phyloP scores from a whole-genome alignment of 2,797 vertebrate species.

The Pseudotriccus pelzelni region DNA sequence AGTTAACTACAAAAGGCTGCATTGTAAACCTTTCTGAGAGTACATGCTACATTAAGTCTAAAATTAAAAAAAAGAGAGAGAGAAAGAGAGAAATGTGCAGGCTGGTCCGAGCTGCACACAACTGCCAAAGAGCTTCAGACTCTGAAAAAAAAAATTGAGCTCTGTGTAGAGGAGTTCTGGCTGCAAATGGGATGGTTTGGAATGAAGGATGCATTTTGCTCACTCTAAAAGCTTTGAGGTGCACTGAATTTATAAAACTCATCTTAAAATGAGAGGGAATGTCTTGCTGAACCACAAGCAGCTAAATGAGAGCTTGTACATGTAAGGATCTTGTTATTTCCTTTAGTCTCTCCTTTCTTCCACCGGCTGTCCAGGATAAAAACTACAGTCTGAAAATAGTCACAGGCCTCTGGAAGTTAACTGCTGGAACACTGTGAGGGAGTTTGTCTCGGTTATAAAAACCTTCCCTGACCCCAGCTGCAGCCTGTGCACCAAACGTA shows the following conservation, averaged over 20 bases:
- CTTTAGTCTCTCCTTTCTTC: not conserved
- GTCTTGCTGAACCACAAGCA: not conserved
- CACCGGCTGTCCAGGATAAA: not conserved
- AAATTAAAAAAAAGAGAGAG: not conserved
- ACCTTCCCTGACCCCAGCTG: not conserved
- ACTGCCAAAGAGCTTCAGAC: slow-evolving; percentile 27
- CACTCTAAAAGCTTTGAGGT: not conserved
- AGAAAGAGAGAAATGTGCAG: not conserved
- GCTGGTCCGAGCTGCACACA: not conserved
- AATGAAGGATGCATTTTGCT: not conserved
- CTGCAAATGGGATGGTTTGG: not conserved
- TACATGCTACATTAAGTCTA: slow-evolving; percentile 56
- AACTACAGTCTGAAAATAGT: not conserved
- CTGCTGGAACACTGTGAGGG: not conserved
- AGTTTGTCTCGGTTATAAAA: not conserved
- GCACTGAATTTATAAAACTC: not conserved
- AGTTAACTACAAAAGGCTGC: slow-evolving; percentile 64
- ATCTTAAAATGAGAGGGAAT: not conserved
- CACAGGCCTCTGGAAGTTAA: not conserved
- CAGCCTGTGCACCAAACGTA: accelerated
- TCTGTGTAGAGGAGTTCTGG: not conserved
- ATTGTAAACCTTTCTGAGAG: slow-evolving; percentile 58
- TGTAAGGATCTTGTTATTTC: not conserved
- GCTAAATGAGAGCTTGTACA: not conserved
- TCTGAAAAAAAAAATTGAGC: not conserved